These are phyloP conservation scores for Aphelenchoides avenae DNA, from an alignment of 1,140 invertebrate genomes.

Conservation along the genomic window DNA sequence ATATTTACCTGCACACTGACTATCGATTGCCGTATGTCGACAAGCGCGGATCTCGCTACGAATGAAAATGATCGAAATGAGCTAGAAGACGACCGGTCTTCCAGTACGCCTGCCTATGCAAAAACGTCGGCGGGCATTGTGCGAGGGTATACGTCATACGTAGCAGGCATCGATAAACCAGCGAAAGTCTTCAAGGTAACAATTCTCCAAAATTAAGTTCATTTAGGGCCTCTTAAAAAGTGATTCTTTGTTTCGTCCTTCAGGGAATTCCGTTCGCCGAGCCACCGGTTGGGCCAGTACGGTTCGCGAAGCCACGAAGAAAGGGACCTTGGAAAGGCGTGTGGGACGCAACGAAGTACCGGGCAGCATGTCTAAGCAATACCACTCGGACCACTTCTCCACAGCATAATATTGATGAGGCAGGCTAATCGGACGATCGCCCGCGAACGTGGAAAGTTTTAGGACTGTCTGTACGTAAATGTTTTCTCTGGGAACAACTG, in stretches of 20 bases:
- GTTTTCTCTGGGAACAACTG: constrained; percentile 34
- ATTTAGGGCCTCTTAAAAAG: neutral
- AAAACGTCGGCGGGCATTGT: no score
- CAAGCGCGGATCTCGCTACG: no score
- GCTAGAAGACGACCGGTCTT: no score
- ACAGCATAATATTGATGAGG: constrained; percentile 35
- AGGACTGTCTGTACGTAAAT: constrained; percentile 49
- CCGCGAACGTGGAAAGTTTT: no score
- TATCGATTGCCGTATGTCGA: no score
- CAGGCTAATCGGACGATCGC: neutral
- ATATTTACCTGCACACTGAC: no score
- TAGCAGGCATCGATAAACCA: constrained; percentile 13
- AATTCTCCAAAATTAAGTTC: no score
- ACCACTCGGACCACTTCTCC: constrained; percentile 39
- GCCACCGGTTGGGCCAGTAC: constrained; percentile 78
- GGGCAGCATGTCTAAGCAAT: constrained; percentile 59
- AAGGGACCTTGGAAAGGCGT: constrained; percentile 76
- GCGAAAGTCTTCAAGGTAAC: constrained; percentile 23
- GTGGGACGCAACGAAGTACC: constrained; percentile 69
- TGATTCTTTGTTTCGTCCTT: constrained; percentile 2
- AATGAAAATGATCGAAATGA: no score
- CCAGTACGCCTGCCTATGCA: no score
- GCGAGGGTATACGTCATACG: constrained; percentile 9
- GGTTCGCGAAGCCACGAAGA: constrained; percentile 81
- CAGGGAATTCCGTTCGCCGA: constrained; percentile 73